Percentiles rank a stretch among this genome's conserved stretches.
Evolutionary conservation across 2,797 vertebrate genomes (phyloP).

Genomic region (Phrynocephalus guinanensis): DNA sequence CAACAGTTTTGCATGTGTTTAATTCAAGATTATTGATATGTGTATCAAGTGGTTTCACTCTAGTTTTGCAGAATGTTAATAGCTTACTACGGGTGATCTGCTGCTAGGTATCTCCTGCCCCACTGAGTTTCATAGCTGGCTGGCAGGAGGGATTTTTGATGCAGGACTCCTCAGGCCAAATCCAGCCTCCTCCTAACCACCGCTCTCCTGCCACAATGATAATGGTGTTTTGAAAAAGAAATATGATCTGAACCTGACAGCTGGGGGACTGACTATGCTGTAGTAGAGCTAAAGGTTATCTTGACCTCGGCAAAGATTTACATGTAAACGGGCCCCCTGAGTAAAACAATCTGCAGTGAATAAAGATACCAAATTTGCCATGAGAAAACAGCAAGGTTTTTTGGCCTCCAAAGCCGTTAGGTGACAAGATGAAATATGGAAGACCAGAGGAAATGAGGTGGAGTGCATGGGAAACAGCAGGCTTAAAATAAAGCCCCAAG

Average conservation of each 20-base stretch:
- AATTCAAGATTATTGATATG: too few relatives aligned
- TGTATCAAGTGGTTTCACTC: too few relatives aligned
- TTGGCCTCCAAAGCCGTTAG: constrained; percentile 48
- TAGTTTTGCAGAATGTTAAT: too few relatives aligned
- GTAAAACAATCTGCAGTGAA: constrained; percentile 69
- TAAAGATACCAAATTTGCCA: constrained; percentile 67
- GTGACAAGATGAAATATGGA: constrained; percentile 65
- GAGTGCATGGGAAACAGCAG: constrained; percentile 55
- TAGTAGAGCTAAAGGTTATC: constrained; percentile 24
- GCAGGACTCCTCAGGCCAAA: background rate
- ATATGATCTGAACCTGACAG: background rate
- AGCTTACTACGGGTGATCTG: too few relatives aligned
- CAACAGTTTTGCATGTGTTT: too few relatives aligned
- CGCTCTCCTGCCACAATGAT: background rate
- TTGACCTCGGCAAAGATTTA: constrained; percentile 42
- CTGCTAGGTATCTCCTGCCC: too few relatives aligned
- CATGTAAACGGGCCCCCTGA: constrained; percentile 60
- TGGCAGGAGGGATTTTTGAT: constrained; percentile 46
- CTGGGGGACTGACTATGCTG: background rate
- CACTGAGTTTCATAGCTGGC: constrained; percentile 37
- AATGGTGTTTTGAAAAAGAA: constrained; percentile 1
- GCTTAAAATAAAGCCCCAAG: constrained; percentile 49
- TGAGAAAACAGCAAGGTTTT: constrained; percentile 66
- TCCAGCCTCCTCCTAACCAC: background rate
- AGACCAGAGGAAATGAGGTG: constrained; percentile 64